A percentile compares a stretch with the other conserved stretches of the same genome.
These are phyloP conservation scores for Scelioninae gen. 2 DNA, from an alignment of 2,888 invertebrate species.

Conservation along the genomic window DNA sequence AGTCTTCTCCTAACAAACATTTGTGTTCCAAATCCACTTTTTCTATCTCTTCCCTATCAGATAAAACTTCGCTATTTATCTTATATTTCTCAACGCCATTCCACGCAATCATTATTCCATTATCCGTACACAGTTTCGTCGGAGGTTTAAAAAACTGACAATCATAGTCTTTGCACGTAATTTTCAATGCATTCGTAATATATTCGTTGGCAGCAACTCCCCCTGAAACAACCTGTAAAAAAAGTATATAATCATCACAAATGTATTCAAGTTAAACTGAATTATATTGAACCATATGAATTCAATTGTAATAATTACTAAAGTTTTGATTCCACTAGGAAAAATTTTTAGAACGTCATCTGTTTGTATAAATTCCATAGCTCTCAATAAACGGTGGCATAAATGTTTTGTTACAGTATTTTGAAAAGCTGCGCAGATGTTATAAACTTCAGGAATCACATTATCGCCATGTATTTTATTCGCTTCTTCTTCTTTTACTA, in stretches of 20 bases:
- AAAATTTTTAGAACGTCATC: conserved; percentile 78
- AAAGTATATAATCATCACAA: background rate
- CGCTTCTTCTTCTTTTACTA: conserved; percentile 79
- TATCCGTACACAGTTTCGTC: conserved; percentile 93
- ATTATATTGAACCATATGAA: too few species aligned
- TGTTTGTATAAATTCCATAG: conserved; percentile 81
- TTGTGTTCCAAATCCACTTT: conserved; percentile 79
- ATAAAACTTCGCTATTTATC: conserved; percentile 75
- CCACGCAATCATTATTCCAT: conserved; percentile 99
- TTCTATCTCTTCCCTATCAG: conserved; percentile 77
- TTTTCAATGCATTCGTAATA: conserved; percentile 82
- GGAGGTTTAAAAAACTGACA: conserved; percentile 87
- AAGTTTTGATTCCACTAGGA: conserved; percentile 77
- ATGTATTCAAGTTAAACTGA: too few species aligned
- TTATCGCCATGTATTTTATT: conserved; percentile 80
- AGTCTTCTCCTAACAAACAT: conserved; percentile 80
- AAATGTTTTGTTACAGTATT: conserved; percentile 85
- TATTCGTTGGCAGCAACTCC: conserved; percentile 96
- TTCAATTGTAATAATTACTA: too few species aligned
- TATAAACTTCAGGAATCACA: conserved; percentile 84
- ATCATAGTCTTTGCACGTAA: conserved; percentile 81
- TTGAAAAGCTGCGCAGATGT: conserved; percentile 92
- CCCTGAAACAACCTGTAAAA: conserved; percentile 88
- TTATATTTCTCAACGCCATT: conserved; percentile 91
- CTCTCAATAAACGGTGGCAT: conserved; percentile 88